Evolutionary conservation across 2,888 invertebrate genomes (phyloP).

Genomic region (Lasioglossum pauxillum): DNA sequence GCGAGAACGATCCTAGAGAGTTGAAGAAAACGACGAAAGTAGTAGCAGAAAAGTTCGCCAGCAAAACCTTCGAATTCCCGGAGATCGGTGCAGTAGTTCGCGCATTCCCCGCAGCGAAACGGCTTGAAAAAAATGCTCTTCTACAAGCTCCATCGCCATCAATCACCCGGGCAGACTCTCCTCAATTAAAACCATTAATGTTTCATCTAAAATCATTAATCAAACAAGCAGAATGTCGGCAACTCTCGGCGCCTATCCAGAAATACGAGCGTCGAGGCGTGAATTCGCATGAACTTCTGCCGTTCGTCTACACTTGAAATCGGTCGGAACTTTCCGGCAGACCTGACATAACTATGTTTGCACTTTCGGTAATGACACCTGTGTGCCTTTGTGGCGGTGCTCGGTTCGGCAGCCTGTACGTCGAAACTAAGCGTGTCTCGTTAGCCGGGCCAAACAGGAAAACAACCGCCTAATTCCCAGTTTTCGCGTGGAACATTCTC

Average conservation of each 20-base stretch:
- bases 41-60: not conserved
- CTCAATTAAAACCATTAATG: not conserved
- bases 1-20: not conserved
- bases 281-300: not conserved
- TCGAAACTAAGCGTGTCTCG: not conserved
- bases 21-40: not conserved
- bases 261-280: not conserved
- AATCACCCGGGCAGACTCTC: not conserved
- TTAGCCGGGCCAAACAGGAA: not conserved
- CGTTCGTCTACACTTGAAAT: not conserved
- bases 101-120: not conserved
- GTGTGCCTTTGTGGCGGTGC: not conserved
- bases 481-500: not conserved
- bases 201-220: conserved; percentile 1
- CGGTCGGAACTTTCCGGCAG: not conserved
- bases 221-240: not conserved
- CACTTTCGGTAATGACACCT: conserved; percentile 1
- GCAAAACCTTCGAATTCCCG: not conserved
- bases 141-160: not conserved
- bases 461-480: not conserved
- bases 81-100: not conserved
- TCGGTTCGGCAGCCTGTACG: not conserved
- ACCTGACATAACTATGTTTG: conserved; percentile 20
- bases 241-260: not conserved
- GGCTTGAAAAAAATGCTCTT: not conserved